Evolutionary conservation across 2,888 invertebrate species (phyloP).

Genomic region (Aspidiotus rigidus): DNA sequence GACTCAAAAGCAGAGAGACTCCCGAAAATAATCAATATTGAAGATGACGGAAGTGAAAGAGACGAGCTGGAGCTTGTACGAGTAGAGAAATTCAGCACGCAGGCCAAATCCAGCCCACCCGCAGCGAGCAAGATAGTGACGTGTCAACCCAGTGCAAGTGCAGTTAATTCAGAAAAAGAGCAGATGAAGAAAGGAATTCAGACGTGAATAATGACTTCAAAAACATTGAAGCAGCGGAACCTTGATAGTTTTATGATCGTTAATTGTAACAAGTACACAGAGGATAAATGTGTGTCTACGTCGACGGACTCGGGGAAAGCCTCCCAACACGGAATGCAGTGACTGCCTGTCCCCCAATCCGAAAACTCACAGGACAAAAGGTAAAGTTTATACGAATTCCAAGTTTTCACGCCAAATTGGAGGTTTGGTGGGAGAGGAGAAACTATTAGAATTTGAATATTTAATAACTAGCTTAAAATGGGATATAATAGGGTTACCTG

Average conservation of each 20-base stretch:
- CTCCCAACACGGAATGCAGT: background rate
- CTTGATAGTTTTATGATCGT: background rate
- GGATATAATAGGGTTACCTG: constrained; percentile 3
- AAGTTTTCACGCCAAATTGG: background rate
- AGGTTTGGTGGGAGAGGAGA: background rate
- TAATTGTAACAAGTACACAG: background rate
- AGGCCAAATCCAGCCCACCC: no score
- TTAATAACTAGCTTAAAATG: background rate
- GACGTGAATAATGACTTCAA: background rate
- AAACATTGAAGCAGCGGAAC: background rate
- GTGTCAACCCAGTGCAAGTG: no score
- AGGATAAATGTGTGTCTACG: background rate
- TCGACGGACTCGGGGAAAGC: background rate
- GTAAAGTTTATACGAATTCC: background rate
- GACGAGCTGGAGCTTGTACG: no score
- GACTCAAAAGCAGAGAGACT: no score
- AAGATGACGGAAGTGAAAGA: no score
- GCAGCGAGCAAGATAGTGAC: no score
- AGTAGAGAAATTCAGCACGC: no score
- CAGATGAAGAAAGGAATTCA: background rate
- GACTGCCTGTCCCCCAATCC: background rate
- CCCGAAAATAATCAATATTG: no score
- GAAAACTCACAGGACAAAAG: background rate
- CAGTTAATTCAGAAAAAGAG: no score
- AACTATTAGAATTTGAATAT: background rate